Evolutionary conservation across 2,113 vertebrate species (phyloP).

Genomic region (Mobula birostris): DNA sequence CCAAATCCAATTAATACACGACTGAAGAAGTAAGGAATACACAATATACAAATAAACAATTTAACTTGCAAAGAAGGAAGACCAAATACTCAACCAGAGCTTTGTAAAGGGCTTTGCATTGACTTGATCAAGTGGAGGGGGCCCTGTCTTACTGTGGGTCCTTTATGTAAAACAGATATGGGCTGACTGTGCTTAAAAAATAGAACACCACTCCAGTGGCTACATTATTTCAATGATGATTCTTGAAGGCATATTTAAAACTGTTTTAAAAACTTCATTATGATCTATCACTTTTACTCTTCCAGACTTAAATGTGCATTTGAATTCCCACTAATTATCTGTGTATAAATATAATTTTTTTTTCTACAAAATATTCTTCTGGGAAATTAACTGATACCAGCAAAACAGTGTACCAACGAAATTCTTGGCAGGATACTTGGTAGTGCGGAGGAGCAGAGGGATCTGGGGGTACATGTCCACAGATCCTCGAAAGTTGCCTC

Average conservation of each 20-base stretch:
- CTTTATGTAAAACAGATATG: background rate
- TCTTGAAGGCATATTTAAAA: background rate
- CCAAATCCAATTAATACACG: background rate
- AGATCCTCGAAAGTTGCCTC: no score
- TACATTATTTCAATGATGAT: background rate
- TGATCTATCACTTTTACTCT: background rate
- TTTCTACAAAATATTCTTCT: slow-evolving; percentile 64
- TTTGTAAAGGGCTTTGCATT: background rate
- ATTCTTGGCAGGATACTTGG: slow-evolving; percentile 64
- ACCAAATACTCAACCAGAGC: background rate
- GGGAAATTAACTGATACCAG: slow-evolving; percentile 90
- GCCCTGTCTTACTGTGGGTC: background rate
- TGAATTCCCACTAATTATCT: background rate
- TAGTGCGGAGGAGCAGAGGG: no score
- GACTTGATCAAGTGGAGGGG: background rate
- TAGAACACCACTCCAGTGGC: background rate
- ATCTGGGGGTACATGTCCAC: no score
- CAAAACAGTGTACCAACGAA: slow-evolving; percentile 87
- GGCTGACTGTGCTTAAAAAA: background rate
- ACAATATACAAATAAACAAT: background rate
- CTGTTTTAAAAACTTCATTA: background rate
- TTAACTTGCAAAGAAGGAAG: background rate
- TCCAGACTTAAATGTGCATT: background rate
- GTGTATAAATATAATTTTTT: background rate
- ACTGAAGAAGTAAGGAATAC: background rate